phyloP scores from a whole-genome alignment of 2,797 vertebrate species.

The Cryptoblepharus egeriae region DNA sequence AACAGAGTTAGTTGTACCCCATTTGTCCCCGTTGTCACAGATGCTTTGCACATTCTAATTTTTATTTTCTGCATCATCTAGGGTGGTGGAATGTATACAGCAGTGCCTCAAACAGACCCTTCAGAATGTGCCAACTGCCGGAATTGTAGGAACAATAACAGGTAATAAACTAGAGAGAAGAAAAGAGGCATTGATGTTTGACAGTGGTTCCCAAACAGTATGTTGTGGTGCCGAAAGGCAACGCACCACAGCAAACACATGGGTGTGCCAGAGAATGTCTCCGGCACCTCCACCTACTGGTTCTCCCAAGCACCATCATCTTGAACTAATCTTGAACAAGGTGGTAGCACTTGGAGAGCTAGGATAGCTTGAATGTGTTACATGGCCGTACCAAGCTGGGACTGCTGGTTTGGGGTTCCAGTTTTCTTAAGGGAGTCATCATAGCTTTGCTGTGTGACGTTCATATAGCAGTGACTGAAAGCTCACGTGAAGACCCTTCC shows the following conservation, averaged over 20 bases:
- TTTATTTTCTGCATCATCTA: slow-evolving; percentile 62
- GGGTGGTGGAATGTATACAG: slow-evolving; percentile 86
- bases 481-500: not conserved
- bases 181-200: fast-evolving
- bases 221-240: too few species aligned
- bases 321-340: too few species aligned
- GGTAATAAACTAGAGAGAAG: slow-evolving; percentile 73
- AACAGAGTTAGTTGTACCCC: not conserved
- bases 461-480: not conserved
- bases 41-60: fast-evolving
- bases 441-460: not conserved
- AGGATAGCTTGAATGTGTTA: too few species aligned
- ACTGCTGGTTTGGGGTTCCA: not conserved
- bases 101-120: slow-evolving; percentile 85
- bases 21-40: not conserved
- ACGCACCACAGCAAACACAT: too few species aligned
- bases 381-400: too few species aligned
- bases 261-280: too few species aligned
- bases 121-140: slow-evolving; percentile 90
- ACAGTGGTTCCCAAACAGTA: too few species aligned
- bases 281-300: too few species aligned
- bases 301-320: too few species aligned
- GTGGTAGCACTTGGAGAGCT: too few species aligned
- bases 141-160: slow-evolving; percentile 96
- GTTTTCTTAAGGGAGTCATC: not conserved